phyloP scores from a whole-genome alignment of 2,797 vertebrate species.

The Oryzias sinensis region DNA sequence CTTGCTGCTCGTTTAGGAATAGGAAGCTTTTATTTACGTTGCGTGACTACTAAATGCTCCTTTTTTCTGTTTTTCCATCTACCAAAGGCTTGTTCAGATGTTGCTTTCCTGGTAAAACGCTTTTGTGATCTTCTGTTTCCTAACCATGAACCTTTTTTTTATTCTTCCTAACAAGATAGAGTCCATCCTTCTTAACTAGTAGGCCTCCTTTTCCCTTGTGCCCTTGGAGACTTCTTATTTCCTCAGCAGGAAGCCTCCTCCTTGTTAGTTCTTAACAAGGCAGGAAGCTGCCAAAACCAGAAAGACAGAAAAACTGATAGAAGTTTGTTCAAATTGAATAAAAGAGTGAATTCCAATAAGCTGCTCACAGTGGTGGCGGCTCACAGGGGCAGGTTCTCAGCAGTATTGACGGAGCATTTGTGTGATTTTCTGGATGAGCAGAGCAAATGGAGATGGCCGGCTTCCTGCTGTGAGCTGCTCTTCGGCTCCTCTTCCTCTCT shows the following conservation, averaged over 20 bases:
- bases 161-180: conserved; percentile 5
- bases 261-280: conserved; percentile 10
- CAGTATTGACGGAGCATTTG: not conserved
- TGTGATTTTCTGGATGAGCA: conserved; percentile 4
- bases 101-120: not conserved
- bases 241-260: conserved; percentile 1
- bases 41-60: not conserved
- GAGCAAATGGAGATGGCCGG: conserved; percentile 4
- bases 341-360: not conserved
- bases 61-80: not conserved
- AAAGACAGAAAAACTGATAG: not conserved
- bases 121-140: conserved; percentile 11
- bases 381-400: conserved; percentile 2
- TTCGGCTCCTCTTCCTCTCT: conserved; percentile 13
- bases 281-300: not conserved
- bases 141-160: not conserved
- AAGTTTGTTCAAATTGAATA: conserved; percentile 12
- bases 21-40: not conserved
- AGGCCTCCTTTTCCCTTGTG: conserved; percentile 1
- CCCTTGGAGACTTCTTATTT: conserved; percentile 7
- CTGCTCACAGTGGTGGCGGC: not conserved
- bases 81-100: conserved; percentile 2
- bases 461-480: conserved; percentile 16
- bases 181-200: conserved; percentile 2
- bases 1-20: not conserved